Evolutionary conservation across 2,888 invertebrate genomes (phyloP), one percentile per base, ranked within the genome.

Genomic region (Julus scanicus): DNA sequence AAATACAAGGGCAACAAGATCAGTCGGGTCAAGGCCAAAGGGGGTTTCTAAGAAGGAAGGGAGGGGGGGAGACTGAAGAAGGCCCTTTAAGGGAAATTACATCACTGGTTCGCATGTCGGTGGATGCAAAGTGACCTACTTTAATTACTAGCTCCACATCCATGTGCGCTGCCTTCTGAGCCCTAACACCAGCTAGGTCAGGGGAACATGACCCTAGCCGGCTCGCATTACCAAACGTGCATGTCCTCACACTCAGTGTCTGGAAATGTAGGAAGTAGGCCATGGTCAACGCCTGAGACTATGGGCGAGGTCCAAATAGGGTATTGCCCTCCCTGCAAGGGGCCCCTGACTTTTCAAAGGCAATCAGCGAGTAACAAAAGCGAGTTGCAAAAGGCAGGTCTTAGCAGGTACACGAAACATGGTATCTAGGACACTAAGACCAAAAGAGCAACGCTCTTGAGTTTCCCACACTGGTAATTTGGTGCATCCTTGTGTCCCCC

Each of bases 241-340:
- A 44, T 8, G 8, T 44, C 44, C 44, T 44, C 0, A 44, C 44
- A 29, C 29, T 29, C 29, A 80, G 80, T 80, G 80, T 80, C 80
- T 80, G 80, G 80, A 80, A 80, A 80, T 15, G 15, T 80, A 80
- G 80, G 80, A 80, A 80, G 80, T 80, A 80, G 80, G 80, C 80
- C 80, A 80, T 80, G 80, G 80, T 80, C 80, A 80, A 80, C 80
- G 80, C 29, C 37, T 80, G 37, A 1, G 80, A 11, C 29, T 37
- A 11, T 37, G 37, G 80, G 80, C 80, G 80, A 80, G 80, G 80
- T 37, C 37, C 37, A 15, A 80, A 5, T 11, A 80, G 80, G 80
- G 37, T 80, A 80, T 15, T 80, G 80, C 37, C 37, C 80, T 80
- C 80, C 29, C 80, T 37, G 37, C 80, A 80, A 4, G 80, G 80